A percentile compares a stretch with the other conserved stretches of the same genome.
Evolutionary conservation across 2,113 vertebrate genomes (phyloP).

Genomic region (Illadopsis cleaveri): DNA sequence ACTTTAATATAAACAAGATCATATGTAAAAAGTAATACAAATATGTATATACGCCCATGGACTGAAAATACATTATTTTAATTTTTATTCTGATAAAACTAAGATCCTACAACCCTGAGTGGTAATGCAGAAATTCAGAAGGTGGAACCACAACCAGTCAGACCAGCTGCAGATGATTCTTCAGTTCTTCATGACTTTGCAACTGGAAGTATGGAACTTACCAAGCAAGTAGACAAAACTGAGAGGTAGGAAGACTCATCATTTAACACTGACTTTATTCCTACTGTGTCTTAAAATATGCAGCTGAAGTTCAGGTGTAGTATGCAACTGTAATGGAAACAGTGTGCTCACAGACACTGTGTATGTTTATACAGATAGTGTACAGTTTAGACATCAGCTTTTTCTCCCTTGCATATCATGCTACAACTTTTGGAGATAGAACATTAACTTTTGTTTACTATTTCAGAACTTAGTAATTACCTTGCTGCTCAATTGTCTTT

Average conservation of each 20-base stretch:
- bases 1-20: not conserved
- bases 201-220: not conserved
- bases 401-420: not conserved
- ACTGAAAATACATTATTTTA: not conserved
- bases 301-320: not conserved
- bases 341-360: not conserved
- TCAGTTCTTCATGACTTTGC: not conserved
- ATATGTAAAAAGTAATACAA: not conserved
- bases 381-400: not conserved
- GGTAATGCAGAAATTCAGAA: constrained; percentile 25
- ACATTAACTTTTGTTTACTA: not conserved
- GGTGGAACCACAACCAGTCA: not conserved
- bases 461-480: not conserved
- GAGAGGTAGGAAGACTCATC: constrained; percentile 56
- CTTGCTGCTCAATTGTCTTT: not conserved
- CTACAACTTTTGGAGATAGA: not conserved
- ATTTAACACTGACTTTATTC: not conserved
- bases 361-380: not conserved
- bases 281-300: not conserved
- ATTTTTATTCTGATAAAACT: constrained; percentile 28
- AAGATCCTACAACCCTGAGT: not conserved
- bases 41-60: fast-evolving
- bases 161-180: not conserved
- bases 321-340: fast-evolving
- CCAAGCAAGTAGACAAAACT: not conserved